Percentiles rank a stretch among this genome's conserved stretches.
These are phyloP conservation scores for Griposia aprilina DNA, from an alignment of 2,888 invertebrate genomes.

Conservation along the genomic window DNA sequence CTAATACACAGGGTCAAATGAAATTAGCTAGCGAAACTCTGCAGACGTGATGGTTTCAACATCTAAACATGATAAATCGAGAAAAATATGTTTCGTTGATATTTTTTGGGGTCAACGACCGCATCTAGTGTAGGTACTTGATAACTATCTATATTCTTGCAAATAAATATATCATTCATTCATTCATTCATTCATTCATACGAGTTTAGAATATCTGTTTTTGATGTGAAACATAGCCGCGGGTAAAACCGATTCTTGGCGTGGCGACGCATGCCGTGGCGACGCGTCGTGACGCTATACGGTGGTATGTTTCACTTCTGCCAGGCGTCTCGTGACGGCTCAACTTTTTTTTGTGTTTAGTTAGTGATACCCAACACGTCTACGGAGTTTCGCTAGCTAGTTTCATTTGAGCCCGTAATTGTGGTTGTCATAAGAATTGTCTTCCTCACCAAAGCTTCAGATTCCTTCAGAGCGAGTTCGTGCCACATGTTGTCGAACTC, in stretches of 20 bases:
- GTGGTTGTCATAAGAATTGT: neutral
- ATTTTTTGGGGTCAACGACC: neutral
- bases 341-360: neutral
- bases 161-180: too few species aligned
- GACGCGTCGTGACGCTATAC: too few species aligned
- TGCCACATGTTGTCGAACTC: slow-evolving; percentile 92
- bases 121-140: neutral
- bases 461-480: slow-evolving; percentile 90
- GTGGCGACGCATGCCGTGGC: too few species aligned
- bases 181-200: too few species aligned
- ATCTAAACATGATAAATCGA: neutral
- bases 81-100: neutral
- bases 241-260: too few species aligned
- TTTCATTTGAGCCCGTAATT: too few species aligned
- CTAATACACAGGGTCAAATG: too few species aligned
- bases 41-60: neutral
- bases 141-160: too few species aligned
- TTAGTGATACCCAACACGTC: neutral
- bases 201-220: neutral
- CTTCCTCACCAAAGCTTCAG: slow-evolving; percentile 84
- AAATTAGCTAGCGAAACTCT: neutral
- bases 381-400: neutral
- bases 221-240: too few species aligned
- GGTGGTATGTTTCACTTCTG: too few species aligned
- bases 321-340: too few species aligned